Evolutionary conservation across 2,797 vertebrate species (phyloP).

Genomic region (Danio tinwini): DNA sequence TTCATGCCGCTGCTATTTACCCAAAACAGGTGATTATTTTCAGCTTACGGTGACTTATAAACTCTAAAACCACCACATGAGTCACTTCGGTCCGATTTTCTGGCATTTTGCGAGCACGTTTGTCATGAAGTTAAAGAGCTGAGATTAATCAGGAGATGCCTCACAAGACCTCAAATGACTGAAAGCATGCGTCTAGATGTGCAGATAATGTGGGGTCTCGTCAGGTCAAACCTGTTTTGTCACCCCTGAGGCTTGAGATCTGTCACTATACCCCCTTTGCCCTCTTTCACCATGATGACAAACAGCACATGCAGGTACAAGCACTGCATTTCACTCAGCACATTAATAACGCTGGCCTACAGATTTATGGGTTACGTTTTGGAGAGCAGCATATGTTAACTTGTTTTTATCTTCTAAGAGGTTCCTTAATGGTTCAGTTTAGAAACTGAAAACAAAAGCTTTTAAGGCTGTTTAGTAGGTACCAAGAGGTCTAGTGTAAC

Average conservation of each 20-base stretch:
- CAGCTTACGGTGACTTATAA: constrained; percentile 7
- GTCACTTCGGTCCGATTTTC: not conserved
- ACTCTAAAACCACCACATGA: constrained; percentile 40
- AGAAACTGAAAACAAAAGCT: not conserved
- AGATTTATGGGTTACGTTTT: not conserved
- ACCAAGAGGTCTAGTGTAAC: not conserved
- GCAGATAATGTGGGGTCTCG: constrained; percentile 66
- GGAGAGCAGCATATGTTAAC: not conserved
- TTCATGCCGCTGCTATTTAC: constrained; percentile 6
- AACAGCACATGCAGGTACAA: constrained; percentile 62
- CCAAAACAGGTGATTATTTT: constrained; percentile 14
- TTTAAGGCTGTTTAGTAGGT: not conserved
- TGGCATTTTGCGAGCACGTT: not conserved
- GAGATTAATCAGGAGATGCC: constrained; percentile 58
- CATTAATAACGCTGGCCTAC: constrained; percentile 8
- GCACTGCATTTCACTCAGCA: constrained; percentile 51
- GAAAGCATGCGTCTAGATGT: constrained; percentile 40
- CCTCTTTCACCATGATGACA: constrained; percentile 72
- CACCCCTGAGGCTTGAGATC: constrained; percentile 63
- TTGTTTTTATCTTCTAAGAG: not conserved
- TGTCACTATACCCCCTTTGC: constrained; percentile 73
- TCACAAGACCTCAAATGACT: constrained; percentile 63
- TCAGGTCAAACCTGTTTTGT: constrained; percentile 68
- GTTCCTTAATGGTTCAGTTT: not conserved
- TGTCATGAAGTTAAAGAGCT: constrained; percentile 4